phyloP scores from a whole-genome alignment of 2,888 invertebrate species.

The Aricia artaxerxes region DNA sequence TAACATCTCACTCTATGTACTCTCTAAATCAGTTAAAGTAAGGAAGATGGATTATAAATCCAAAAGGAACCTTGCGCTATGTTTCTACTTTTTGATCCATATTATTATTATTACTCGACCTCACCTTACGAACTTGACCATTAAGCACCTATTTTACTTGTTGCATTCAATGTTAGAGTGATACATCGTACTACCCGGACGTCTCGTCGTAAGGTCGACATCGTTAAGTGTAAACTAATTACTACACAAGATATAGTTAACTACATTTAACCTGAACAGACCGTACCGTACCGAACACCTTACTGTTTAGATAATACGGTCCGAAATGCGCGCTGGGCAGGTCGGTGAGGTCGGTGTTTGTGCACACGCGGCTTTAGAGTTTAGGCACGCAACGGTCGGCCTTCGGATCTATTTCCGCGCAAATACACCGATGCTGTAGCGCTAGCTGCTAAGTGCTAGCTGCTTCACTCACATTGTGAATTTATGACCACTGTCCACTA shows the following conservation, averaged over 20 bases:
- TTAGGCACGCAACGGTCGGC: slow-evolving; percentile 30
- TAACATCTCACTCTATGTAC: no score
- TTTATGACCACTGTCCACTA: background rate
- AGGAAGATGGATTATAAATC: background rate
- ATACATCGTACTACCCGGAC: slow-evolving; percentile 1
- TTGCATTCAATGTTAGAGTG: slow-evolving; percentile 15
- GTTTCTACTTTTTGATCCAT: no score
- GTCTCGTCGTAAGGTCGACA: slow-evolving; percentile 9
- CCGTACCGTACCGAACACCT: background rate
- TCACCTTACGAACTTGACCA: background rate
- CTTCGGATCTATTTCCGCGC: slow-evolving; percentile 37
- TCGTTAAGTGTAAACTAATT: slow-evolving; percentile 6
- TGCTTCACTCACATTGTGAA: background rate
- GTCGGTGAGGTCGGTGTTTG: background rate
- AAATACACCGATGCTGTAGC: background rate
- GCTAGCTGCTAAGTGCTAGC: background rate
- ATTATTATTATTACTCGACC: no score
- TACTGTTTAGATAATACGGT: background rate
- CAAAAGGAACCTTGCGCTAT: background rate
- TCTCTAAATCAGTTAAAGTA: no score
- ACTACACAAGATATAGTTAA: background rate
- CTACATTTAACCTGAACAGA: background rate
- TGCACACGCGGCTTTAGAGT: background rate
- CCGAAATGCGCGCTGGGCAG: background rate
- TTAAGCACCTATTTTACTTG: background rate